These are phyloP conservation scores for Malaclemys terrapin DNA, from an alignment of 2,113 vertebrate genomes.

Conservation along the genomic window DNA sequence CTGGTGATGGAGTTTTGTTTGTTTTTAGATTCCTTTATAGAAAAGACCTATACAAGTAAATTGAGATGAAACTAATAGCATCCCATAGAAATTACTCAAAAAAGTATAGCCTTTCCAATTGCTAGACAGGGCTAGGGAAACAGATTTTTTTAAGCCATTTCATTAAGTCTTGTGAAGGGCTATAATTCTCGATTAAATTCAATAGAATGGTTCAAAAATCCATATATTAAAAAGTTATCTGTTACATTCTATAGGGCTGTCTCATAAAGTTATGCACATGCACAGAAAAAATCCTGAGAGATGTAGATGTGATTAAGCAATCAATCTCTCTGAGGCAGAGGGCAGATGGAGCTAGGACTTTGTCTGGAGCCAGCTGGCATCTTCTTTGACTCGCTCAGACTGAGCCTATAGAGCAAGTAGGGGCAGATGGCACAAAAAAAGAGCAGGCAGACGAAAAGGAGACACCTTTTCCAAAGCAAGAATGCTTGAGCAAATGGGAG, in stretches of 20 bases:
- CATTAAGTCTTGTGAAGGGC: background rate
- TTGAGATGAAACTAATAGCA: background rate
- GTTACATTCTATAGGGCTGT: accelerated
- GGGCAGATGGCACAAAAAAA: background rate
- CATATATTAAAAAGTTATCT: background rate
- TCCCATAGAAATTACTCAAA: background rate
- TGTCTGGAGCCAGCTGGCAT: background rate
- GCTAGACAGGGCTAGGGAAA: background rate
- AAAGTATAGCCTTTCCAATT: conserved; percentile 11
- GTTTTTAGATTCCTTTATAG: background rate
- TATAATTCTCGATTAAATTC: background rate
- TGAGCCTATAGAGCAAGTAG: background rate
- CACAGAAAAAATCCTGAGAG: background rate
- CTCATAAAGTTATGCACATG: background rate
- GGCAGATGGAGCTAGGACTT: background rate
- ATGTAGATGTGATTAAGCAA: background rate
- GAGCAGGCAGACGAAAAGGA: background rate
- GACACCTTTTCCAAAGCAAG: background rate
- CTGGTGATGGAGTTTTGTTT: background rate
- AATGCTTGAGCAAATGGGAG: background rate
- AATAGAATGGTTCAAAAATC: background rate
- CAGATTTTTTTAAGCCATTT: background rate
- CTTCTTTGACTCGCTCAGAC: background rate
- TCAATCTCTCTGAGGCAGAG: background rate
- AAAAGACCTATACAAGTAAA: background rate